These are phyloP conservation scores for Diabrotica virgifera DNA, from an alignment of 1,140 invertebrate species.

Conservation along the genomic window DNA sequence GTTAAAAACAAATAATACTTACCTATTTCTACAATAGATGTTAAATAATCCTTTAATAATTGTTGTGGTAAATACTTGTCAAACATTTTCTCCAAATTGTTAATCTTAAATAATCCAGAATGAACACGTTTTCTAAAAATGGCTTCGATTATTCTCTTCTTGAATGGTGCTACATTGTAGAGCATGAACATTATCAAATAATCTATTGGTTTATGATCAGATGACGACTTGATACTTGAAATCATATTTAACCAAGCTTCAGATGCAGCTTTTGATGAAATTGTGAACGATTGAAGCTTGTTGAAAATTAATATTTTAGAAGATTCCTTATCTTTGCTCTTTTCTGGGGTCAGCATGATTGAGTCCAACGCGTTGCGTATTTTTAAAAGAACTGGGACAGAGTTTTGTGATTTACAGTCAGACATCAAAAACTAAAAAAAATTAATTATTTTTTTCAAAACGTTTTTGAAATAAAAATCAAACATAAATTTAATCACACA, in stretches of 20 bases:
- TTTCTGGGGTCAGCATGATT: slow-evolving; percentile 27
- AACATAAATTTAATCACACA: too few species aligned
- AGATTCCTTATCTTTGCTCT: slow-evolving; percentile 29
- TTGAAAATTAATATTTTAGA: slow-evolving; percentile 37
- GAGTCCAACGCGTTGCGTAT: slow-evolving; percentile 37
- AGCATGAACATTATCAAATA: slow-evolving; percentile 49
- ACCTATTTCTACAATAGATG: slow-evolving; percentile 46
- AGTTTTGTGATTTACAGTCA: slow-evolving; percentile 29
- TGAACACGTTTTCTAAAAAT: slow-evolving; percentile 49
- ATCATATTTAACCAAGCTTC: slow-evolving; percentile 41
- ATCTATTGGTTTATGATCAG: slow-evolving; percentile 48
- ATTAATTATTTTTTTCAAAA: too few species aligned
- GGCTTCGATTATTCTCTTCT: slow-evolving; percentile 46
- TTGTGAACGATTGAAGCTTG: slow-evolving; percentile 28
- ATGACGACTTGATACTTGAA: slow-evolving; percentile 26
- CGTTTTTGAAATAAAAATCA: too few species aligned
- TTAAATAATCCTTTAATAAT: slow-evolving; percentile 47
- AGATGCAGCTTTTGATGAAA: slow-evolving; percentile 28
- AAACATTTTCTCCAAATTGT: slow-evolving; percentile 46
- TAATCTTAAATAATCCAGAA: slow-evolving; percentile 45
- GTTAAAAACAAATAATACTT: neutral
- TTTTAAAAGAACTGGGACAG: slow-evolving; percentile 28
- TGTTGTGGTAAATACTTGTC: slow-evolving; percentile 43
- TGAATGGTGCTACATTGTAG: slow-evolving; percentile 45
- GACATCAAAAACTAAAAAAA: slow-evolving; percentile 36